Percentiles rank a stretch among this genome's conserved stretches.
Evolutionary conservation across 2,113 vertebrate species (phyloP).

Genomic region (Chamaetylas fuelleborni): DNA sequence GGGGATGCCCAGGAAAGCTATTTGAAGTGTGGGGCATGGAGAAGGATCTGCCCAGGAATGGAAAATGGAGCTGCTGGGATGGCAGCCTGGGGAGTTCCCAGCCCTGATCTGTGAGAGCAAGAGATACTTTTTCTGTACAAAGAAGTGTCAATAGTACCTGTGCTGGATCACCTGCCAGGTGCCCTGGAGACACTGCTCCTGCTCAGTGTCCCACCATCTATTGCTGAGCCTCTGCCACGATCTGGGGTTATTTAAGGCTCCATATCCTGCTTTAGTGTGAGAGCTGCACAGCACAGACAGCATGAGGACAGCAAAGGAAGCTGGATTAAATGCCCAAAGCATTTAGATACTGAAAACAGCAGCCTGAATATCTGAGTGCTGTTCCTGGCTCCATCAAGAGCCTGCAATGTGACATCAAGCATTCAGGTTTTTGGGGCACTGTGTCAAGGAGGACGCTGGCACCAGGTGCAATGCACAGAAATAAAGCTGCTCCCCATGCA

Average conservation of each 20-base stretch:
- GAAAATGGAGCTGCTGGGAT: background rate
- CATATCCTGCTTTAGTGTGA: background rate
- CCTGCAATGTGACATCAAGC: accelerated
- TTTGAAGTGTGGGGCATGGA: background rate
- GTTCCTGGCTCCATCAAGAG: background rate
- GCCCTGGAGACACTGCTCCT: background rate
- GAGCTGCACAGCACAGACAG: background rate
- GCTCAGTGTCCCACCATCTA: background rate
- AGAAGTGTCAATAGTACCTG: background rate
- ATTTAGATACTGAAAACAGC: background rate
- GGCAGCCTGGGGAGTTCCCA: background rate
- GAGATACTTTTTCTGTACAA: background rate
- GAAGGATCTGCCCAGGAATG: background rate
- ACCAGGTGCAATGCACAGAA: accelerated
- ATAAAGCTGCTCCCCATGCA: accelerated
- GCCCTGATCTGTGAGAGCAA: background rate
- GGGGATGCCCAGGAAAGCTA: background rate
- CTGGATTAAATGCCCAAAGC: background rate
- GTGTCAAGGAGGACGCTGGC: background rate
- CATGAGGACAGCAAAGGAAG: background rate
- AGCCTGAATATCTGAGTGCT: background rate
- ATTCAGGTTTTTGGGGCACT: background rate
- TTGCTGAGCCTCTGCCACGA: accelerated
- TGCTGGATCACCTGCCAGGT: background rate
- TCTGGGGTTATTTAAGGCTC: background rate